Evolutionary conservation across 2,113 vertebrate species (phyloP).

Genomic region (Phainopepla nitens): DNA sequence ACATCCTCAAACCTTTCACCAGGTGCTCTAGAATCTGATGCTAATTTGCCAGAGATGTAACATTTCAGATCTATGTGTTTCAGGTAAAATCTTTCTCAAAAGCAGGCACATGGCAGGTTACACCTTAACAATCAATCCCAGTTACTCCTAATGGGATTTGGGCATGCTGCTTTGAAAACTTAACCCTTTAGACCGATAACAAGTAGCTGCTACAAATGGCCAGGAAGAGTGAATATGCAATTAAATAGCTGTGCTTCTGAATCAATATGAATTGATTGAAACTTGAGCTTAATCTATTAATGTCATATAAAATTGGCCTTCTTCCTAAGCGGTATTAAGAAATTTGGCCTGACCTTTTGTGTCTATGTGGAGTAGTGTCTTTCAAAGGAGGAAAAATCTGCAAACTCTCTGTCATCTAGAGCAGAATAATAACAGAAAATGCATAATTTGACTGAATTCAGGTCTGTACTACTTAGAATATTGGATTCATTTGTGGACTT

Average conservation of each 20-base stretch:
- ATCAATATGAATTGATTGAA: conserved; percentile 66
- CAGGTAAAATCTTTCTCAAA: not conserved
- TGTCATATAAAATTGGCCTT: not conserved
- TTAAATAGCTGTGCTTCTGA: conserved; percentile 45
- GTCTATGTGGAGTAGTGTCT: not conserved
- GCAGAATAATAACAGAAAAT: not conserved
- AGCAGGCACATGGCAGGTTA: not conserved
- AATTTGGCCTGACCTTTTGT: not conserved
- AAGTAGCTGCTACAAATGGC: not conserved
- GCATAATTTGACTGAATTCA: not conserved
- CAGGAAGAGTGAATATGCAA: conserved; percentile 32
- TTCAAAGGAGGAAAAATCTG: not conserved
- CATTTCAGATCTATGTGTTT: rapidly evolving
- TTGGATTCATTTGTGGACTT: not conserved
- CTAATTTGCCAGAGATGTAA: not conserved
- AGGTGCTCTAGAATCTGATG: not conserved
- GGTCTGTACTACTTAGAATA: not conserved
- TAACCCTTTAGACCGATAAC: not conserved
- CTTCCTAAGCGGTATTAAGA: conserved; percentile 27
- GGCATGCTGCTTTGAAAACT: not conserved
- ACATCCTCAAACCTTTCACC: not conserved
- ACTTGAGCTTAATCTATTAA: conserved; percentile 56
- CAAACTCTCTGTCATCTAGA: not conserved
- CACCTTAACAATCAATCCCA: not conserved
- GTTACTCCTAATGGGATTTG: not conserved